phyloP scores from a whole-genome alignment of 2,888 invertebrate genomes.

The Andricus quercusramuli region DNA sequence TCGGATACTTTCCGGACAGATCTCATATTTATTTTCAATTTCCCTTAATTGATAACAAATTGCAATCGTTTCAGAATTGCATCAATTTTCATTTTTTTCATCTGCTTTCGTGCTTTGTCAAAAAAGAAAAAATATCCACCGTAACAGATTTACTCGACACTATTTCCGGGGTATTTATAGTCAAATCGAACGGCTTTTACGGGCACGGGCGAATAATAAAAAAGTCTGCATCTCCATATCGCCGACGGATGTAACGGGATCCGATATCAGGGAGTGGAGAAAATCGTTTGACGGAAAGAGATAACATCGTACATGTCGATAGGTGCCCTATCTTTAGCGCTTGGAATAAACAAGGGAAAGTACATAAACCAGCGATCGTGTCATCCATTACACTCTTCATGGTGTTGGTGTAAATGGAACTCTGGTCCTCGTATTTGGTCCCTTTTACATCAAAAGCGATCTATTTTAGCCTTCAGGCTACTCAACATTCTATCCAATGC shows the following conservation, averaged over 20 bases:
- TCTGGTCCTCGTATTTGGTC: background rate
- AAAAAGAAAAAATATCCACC: background rate
- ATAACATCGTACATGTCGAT: conserved; percentile 34
- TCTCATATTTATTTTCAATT: too few species aligned
- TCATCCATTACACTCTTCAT: conserved; percentile 17
- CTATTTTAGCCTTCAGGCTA: background rate
- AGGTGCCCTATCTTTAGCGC: conserved; percentile 11
- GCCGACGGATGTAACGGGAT: conserved; percentile 40
- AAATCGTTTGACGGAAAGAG: conserved; percentile 31
- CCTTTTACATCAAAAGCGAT: conserved; percentile 28
- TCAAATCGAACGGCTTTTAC: conserved; percentile 53
- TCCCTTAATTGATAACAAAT: too few species aligned
- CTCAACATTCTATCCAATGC: background rate
- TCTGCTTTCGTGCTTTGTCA: background rate
- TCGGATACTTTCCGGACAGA: too few species aligned
- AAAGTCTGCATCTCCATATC: conserved; percentile 35
- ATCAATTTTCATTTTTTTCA: conserved; percentile 13
- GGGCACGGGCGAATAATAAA: conserved; percentile 41
- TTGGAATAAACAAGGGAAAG: conserved; percentile 28
- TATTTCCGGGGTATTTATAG: conserved; percentile 60
- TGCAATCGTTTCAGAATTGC: background rate
- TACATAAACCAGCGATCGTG: conserved; percentile 11
- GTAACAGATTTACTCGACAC: conserved; percentile 50
- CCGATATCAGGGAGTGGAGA: conserved; percentile 15
- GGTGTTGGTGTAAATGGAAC: background rate